Percentiles rank a stretch among this genome's conserved stretches.
These are phyloP conservation scores for Drosophila putrida DNA, from an alignment of 2,888 invertebrate species.

Conservation along the genomic window DNA sequence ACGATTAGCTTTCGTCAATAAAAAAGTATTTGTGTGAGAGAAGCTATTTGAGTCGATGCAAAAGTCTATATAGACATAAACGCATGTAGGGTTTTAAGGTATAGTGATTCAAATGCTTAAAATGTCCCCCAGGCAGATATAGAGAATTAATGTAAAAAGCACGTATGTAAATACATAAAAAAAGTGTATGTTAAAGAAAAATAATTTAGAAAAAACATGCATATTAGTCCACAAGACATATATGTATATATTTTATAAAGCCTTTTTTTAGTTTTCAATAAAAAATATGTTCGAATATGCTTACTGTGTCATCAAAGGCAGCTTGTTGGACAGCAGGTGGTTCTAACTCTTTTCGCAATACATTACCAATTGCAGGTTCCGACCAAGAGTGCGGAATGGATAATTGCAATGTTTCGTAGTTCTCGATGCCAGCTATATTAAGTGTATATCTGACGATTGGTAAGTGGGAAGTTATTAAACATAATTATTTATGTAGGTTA, in stretches of 20 bases:
- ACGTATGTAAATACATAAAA: not conserved
- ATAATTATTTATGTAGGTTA: not conserved
- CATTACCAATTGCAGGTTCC: constrained; percentile 88
- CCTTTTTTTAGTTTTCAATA: not conserved
- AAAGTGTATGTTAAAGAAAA: constrained; percentile 1
- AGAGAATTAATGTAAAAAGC: constrained; percentile 6
- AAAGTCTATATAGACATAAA: not conserved
- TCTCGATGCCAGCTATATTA: constrained; percentile 93
- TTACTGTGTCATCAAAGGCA: constrained; percentile 91
- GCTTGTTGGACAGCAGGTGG: constrained; percentile 94
- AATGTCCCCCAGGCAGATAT: constrained; percentile 22
- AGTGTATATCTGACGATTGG: constrained; percentile 87
- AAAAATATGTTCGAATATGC: constrained; percentile 40
- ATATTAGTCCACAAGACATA: not conserved
- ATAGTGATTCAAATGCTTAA: constrained; percentile 20
- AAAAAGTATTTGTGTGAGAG: not conserved
- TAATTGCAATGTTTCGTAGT: constrained; percentile 90
- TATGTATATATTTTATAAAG: not conserved
- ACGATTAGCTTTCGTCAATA: not conserved
- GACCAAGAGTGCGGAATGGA: constrained; percentile 91
- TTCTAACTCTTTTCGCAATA: constrained; percentile 88
- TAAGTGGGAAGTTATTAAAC: constrained; percentile 50
- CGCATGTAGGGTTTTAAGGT: not conserved
- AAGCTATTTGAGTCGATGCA: too few species aligned
- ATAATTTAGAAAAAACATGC: constrained; percentile 3